These are phyloP conservation scores for Philotrypesis tridentata DNA, from an alignment of 1,140 invertebrate species.

Conservation along the genomic window DNA sequence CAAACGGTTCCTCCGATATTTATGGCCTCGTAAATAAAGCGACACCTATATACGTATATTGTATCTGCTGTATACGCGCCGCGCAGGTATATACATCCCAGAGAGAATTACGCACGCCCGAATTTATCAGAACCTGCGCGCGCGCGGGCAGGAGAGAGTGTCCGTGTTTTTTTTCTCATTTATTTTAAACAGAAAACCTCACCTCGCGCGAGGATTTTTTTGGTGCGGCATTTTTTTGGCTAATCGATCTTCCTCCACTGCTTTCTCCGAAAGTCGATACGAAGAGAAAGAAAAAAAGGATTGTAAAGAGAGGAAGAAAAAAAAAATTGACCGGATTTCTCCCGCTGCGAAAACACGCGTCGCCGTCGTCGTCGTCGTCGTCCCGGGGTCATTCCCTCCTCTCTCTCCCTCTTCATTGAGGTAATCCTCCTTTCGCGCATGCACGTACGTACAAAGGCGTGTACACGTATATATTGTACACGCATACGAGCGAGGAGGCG, in stretches of 20 bases:
- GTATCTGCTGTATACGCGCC: not conserved
- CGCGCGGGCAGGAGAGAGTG: too few species aligned
- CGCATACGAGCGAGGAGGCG: too few species aligned
- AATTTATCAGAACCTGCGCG: not conserved
- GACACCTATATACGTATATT: too few species aligned
- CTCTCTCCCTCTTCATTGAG: not conserved
- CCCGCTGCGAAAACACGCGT: too few species aligned
- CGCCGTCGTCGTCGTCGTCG: too few species aligned
- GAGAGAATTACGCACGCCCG: not conserved
- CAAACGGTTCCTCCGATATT: slow-evolving; percentile 56
- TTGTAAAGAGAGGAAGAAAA: too few species aligned
- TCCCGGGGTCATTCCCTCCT: not conserved
- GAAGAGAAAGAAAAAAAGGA: too few species aligned
- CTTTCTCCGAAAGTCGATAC: not conserved
- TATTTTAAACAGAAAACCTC: too few species aligned
- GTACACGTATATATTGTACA: not conserved
- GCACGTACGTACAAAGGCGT: not conserved
- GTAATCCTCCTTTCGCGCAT: not conserved
- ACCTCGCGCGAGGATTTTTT: too few species aligned
- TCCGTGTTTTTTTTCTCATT: too few species aligned
- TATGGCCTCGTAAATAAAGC: slow-evolving; percentile 64
- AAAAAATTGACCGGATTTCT: too few species aligned
- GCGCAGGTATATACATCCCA: not conserved
- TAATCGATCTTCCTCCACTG: not conserved
- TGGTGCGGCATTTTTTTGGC: too few species aligned